Percentiles rank a stretch among this genome's conserved stretches.
Evolutionary conservation across 1,140 invertebrate species (phyloP).

Genomic region (Hestina assimilis): DNA sequence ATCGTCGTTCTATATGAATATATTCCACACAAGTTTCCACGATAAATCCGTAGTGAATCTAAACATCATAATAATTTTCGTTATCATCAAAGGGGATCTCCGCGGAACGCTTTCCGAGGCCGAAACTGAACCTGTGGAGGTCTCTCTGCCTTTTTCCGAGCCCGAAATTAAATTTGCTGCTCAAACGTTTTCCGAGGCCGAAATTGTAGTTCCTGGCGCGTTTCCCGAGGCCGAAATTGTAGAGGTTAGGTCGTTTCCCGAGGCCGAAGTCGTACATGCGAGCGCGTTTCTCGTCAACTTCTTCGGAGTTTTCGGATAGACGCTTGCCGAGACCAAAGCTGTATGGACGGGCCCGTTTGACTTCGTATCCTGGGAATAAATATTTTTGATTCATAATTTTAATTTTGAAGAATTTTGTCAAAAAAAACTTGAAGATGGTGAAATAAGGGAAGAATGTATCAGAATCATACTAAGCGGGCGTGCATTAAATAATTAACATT

Average conservation of each 20-base stretch:
- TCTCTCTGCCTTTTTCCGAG: conserved; percentile 64
- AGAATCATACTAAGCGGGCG: too few relatives aligned
- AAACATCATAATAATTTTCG: conserved; percentile 56
- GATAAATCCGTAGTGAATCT: conserved; percentile 39
- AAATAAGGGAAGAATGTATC: background rate
- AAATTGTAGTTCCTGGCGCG: conserved; percentile 63
- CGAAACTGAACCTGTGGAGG: conserved; percentile 67
- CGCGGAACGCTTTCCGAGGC: conserved; percentile 61
- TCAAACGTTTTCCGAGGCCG: conserved; percentile 63
- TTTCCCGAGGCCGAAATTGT: conserved; percentile 69
- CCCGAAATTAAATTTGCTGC: conserved; percentile 69
- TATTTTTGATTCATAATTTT: background rate
- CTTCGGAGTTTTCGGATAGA: conserved; percentile 46
- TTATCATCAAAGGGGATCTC: conserved; percentile 45
- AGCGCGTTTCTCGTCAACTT: conserved; percentile 61
- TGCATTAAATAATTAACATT: too few relatives aligned
- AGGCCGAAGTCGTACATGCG: conserved; percentile 70
- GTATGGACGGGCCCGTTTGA: conserved; percentile 71
- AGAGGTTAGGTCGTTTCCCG: conserved; percentile 60
- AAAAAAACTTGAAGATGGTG: background rate
- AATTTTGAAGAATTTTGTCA: background rate
- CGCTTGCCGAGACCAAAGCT: conserved; percentile 74
- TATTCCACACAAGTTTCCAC: conserved; percentile 43
- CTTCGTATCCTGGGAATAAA: conserved; percentile 54
- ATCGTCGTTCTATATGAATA: background rate